Percentiles rank a stretch among this genome's conserved stretches.
Evolutionary conservation across 1,140 invertebrate species (phyloP).

Genomic region (Andrena cerasifolii): DNA sequence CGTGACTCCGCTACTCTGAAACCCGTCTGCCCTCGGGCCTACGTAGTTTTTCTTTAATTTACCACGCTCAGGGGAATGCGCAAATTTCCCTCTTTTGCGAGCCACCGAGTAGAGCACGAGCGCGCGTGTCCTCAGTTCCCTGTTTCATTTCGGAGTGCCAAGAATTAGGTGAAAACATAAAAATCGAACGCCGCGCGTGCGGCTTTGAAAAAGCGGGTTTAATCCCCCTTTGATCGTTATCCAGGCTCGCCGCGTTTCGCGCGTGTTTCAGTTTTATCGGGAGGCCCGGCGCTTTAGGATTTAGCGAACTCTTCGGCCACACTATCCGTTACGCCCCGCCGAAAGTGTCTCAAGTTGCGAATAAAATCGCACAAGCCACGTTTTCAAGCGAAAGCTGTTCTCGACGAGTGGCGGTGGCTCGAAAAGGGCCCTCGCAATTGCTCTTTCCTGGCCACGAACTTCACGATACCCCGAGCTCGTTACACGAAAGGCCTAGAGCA

Average conservation of each 20-base stretch:
- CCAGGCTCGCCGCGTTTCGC: too few species aligned
- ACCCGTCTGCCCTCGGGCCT: background rate
- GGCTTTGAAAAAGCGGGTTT: too few species aligned
- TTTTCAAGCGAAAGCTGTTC: background rate
- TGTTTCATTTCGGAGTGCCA: background rate
- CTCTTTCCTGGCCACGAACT: background rate
- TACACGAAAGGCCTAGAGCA: background rate
- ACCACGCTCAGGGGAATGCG: background rate
- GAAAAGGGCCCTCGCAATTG: background rate
- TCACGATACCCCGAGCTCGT: background rate
- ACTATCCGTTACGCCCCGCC: too few species aligned
- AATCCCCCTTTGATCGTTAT: too few species aligned
- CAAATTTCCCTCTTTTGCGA: background rate
- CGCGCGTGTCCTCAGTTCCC: background rate
- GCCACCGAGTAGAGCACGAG: background rate
- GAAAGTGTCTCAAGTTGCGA: background rate
- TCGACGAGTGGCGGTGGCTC: background rate
- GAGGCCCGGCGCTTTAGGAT: too few species aligned
- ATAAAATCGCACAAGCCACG: too few species aligned
- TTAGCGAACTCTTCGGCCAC: too few species aligned
- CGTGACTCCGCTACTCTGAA: background rate
- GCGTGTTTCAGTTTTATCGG: too few species aligned
- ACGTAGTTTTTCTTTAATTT: conserved; percentile 32
- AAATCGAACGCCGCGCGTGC: too few species aligned
- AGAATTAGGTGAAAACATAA: background rate